These are phyloP conservation scores for Stylophora pistillata DNA, from an alignment of 64 coral and sea anemone species.

Conservation along the genomic window DNA sequence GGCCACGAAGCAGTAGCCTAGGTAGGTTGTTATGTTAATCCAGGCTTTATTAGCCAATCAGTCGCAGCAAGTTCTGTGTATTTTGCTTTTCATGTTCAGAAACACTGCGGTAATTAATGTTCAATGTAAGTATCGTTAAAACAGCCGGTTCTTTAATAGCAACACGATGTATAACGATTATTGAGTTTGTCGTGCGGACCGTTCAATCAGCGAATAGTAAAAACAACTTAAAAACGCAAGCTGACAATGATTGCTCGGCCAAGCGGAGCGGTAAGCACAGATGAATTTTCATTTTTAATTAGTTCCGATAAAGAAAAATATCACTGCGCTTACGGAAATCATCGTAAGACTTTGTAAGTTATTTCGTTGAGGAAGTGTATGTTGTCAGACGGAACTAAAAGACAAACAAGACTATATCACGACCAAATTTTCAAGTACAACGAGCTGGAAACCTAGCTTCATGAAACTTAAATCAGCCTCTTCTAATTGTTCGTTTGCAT, in stretches of 20 bases:
- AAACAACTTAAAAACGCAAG: background rate
- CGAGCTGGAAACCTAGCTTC: background rate
- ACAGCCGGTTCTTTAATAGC: background rate
- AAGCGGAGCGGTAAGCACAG: background rate
- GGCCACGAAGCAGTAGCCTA: background rate
- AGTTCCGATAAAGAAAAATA: background rate
- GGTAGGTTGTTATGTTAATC: constrained; percentile 32
- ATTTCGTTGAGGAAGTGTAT: background rate
- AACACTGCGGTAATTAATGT: constrained; percentile 3
- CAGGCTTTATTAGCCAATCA: constrained; percentile 2
- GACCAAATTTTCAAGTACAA: background rate
- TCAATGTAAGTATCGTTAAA: background rate
- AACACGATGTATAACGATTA: background rate
- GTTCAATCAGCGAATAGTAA: background rate
- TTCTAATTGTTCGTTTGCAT: constrained; percentile 18
- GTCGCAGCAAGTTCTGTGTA: constrained; percentile 1
- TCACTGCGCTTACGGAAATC: background rate
- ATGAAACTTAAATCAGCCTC: background rate
- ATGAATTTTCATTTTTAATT: background rate
- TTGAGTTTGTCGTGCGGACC: background rate
- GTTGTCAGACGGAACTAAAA: background rate
- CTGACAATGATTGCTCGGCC: background rate
- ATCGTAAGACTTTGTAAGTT: background rate
- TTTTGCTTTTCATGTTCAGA: constrained; percentile 9
- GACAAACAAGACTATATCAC: background rate